Base-by-base conservation (phyloP, 2,888 invertebrate genomes). In the Baronia brevicornis region DNA sequence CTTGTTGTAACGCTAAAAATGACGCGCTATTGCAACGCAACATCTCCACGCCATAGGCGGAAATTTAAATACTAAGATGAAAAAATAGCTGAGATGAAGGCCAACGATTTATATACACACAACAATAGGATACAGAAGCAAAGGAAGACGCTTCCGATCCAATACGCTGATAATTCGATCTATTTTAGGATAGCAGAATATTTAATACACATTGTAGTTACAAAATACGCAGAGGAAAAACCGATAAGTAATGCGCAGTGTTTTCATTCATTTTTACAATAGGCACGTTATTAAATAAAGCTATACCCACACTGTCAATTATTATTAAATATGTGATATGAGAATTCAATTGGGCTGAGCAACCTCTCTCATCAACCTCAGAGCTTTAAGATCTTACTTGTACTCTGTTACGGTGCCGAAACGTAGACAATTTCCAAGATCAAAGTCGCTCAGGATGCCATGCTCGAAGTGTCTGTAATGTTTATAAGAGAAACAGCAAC, bases 11-110 rank as follows among this genome's bases (percentile, higher is more conserved):
- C n/a, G n/a, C n/a, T n/a, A n/a, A n/a, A n/a, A n/a, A n/a, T n/a
- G n/a, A n/a, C n/a, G 27, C 21, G 17, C 24, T 32, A 28, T 41
- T 43, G 39, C 48, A 48, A 50, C 46, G 51, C 46, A 42, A 43
- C 45, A 12, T n/a, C 4, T 4, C 5, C 3, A 15, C 9, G 9
- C 18, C 11, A 22, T 21, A 24, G 20, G 22, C 17, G 11, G n/a
- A 18, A 35, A 23, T 33, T 38, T 30, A 36, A 26, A 36, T 41
- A 37, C 24, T 21, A 31, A 13, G 12, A 26, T 36, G 35, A 44
- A 50, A 59, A 57, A 56, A 61, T 48, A 50, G 44, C 39, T 41
- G 39, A 70, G 71, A 72, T 74, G 60, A 69, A 73, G 70, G 69
- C 43, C 66, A 61, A 27, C 25, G 70, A 71, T 71, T 55, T 38